A percentile compares a stretch with the other conserved stretches of the same genome.
These are phyloP conservation scores for Anisognathus igniventris DNA, from an alignment of 2,797 vertebrate genomes.

Conservation along the genomic window DNA sequence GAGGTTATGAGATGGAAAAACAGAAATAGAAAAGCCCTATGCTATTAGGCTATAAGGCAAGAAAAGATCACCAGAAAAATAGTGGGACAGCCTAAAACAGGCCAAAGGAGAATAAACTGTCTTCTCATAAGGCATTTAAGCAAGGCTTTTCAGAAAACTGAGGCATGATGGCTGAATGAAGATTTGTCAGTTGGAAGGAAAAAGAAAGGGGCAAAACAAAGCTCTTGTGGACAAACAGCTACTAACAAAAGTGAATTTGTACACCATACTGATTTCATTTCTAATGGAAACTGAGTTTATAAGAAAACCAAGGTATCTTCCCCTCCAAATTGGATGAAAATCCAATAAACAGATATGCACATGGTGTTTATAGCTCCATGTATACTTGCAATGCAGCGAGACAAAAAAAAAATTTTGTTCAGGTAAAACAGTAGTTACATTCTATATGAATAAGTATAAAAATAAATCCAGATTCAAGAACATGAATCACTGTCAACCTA, in stretches of 20 bases:
- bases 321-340: not conserved
- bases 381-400: not conserved
- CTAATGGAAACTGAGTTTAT: not conserved
- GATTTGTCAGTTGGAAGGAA: not conserved
- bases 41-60: not conserved
- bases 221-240: not conserved
- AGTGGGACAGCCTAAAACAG: not conserved
- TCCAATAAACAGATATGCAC: not conserved
- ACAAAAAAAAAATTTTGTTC: not conserved
- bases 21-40: not conserved
- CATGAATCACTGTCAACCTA: not conserved
- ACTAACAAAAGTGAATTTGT: not conserved
- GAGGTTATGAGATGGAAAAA: not conserved
- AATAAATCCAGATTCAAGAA: not conserved
- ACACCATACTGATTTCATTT: not conserved
- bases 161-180: not conserved
- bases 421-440: not conserved
- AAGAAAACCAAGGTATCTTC: not conserved
- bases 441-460: not conserved
- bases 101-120: not conserved
- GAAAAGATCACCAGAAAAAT: not conserved
- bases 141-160: not conserved
- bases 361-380: not conserved
- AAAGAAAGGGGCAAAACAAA: accelerated
- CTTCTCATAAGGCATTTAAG: not conserved